These are phyloP conservation scores for Aurelia sp. DNA, from an alignment of 30 jellyfish, hydroid and myxozoan genomes.

Conservation along the genomic window DNA sequence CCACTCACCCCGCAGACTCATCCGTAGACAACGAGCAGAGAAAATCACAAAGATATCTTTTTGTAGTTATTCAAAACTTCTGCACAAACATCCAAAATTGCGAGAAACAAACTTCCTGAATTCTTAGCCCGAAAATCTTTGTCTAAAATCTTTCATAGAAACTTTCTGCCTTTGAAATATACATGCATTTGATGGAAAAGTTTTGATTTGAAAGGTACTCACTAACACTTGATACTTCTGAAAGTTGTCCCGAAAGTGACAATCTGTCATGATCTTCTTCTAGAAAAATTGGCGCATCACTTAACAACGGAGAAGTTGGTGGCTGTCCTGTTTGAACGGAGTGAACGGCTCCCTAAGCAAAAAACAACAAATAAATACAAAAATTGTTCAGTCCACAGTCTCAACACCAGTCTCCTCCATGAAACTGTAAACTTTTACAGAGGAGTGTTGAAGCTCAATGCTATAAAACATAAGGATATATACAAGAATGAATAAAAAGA, in stretches of 20 bases:
- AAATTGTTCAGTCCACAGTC: neutral
- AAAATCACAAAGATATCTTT: too few relatives aligned
- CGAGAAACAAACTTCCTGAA: too few relatives aligned
- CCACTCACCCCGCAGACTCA: too few relatives aligned
- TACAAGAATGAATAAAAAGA: too few relatives aligned
- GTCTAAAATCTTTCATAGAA: too few relatives aligned
- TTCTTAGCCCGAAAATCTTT: too few relatives aligned
- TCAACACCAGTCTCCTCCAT: neutral
- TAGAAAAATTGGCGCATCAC: slow-evolving; percentile 32
- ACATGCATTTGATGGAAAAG: neutral
- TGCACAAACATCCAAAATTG: too few relatives aligned
- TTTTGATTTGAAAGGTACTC: neutral
- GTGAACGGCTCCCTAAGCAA: slow-evolving; percentile 47
- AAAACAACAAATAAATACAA: neutral
- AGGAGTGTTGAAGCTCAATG: neutral
- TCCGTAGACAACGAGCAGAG: too few relatives aligned
- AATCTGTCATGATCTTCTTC: slow-evolving; percentile 16
- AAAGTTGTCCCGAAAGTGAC: slow-evolving; percentile 19
- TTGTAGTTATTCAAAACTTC: too few relatives aligned
- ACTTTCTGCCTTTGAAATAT: neutral
- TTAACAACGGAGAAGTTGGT: neutral
- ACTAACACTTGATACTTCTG: slow-evolving; percentile 14
- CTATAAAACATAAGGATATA: too few relatives aligned
- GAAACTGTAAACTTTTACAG: neutral
- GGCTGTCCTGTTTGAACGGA: neutral